Percentiles rank a stretch among this genome's conserved stretches.
Evolutionary conservation across 30 jellyfish, hydroid and myxozoan species (phyloP).

Genomic region (Haliclystus octoradiatus): DNA sequence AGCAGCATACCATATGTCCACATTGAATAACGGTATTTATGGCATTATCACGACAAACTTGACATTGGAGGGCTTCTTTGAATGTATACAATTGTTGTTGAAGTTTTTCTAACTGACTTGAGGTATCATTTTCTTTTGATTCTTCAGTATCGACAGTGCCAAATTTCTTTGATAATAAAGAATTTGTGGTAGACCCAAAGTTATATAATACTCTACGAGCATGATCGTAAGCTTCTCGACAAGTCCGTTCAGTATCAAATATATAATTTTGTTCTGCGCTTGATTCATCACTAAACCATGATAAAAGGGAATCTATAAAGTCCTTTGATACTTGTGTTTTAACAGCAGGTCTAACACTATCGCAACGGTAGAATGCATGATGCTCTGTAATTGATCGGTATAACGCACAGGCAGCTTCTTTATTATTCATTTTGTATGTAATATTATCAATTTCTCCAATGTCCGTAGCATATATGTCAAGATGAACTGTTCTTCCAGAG

Average conservation of each 20-base stretch:
- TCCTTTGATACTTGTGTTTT: conserved; percentile 92
- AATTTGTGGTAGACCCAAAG: conserved; percentile 72
- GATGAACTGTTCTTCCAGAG: conserved; percentile 70
- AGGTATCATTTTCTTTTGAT: background rate
- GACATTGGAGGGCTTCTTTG: conserved; percentile 63
- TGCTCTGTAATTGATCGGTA: conserved; percentile 91
- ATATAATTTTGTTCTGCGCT: conserved; percentile 75
- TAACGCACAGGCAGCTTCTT: conserved; percentile 91
- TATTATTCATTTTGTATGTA: conserved; percentile 57
- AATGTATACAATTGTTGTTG: conserved; percentile 33
- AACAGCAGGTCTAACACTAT: conserved; percentile 80
- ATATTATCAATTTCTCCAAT: conserved; percentile 53
- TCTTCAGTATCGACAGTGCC: background rate
- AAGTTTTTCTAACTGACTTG: conserved; percentile 8
- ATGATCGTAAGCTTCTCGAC: conserved; percentile 95
- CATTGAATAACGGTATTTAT: conserved; percentile 79
- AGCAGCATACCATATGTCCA: conserved; percentile 83
- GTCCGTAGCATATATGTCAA: conserved; percentile 50
- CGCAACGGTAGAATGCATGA: conserved; percentile 95
- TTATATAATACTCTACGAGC: conserved; percentile 83
- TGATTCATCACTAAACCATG: conserved; percentile 59
- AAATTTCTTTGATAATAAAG: conserved; percentile 7
- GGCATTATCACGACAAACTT: conserved; percentile 62
- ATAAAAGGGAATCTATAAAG: conserved; percentile 60
- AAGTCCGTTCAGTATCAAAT: conserved; percentile 92